Percentiles rank a stretch among this genome's conserved stretches.
Conservation (phyloP, 2,888 invertebrate species). For the Eutolmus rufibarbis region DNA sequence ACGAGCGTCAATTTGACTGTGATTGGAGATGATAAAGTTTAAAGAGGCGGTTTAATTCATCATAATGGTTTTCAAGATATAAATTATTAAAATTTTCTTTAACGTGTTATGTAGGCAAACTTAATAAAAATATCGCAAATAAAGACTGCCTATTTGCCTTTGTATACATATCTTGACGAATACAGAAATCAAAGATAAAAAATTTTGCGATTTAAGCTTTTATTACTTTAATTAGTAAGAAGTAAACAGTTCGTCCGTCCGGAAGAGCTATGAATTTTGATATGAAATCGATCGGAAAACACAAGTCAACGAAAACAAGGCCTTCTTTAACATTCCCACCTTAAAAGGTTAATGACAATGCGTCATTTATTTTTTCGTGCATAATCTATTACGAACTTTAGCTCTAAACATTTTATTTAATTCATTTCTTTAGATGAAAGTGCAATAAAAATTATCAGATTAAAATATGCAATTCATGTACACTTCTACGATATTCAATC, state of each 20-base stretch:
- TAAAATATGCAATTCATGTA: background rate
- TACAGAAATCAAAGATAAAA: too few species aligned
- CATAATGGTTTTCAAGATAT: background rate
- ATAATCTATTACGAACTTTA: background rate
- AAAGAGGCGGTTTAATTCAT: background rate
- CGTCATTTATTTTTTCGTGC: background rate
- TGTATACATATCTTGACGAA: too few species aligned
- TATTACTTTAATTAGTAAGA: background rate
- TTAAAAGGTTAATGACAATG: background rate
- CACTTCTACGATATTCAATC: background rate
- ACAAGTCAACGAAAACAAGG: background rate
- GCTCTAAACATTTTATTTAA: background rate
- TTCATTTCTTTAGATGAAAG: background rate
- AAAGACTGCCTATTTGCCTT: background rate
- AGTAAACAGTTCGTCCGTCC: background rate
- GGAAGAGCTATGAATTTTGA: background rate
- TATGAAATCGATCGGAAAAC: background rate
- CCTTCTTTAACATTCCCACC: background rate
- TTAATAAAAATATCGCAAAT: background rate
- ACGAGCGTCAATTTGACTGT: background rate
- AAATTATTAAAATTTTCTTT: too few species aligned
- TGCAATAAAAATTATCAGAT: background rate
- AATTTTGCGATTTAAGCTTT: background rate
- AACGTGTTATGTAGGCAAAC: background rate
- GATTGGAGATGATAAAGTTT: background rate